These are phyloP conservation scores for Hydropsyche betteni DNA, from an alignment of 2,888 invertebrate genomes.

Conservation along the genomic window DNA sequence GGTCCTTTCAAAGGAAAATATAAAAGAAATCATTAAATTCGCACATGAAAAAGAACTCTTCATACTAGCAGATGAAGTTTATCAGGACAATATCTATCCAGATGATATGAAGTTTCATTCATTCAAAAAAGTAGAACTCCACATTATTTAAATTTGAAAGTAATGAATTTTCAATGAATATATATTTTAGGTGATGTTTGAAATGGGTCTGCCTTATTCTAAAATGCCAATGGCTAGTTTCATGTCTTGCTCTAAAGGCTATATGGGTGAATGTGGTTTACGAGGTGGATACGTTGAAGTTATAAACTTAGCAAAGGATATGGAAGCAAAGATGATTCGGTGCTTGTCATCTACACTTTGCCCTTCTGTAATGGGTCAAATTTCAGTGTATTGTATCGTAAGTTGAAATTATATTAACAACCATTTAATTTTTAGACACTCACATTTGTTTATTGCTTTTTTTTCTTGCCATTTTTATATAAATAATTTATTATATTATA, in stretches of 20 bases:
- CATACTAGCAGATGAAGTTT: slow-evolving; percentile 93
- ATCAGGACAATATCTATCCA: slow-evolving; percentile 96
- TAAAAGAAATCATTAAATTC: slow-evolving; percentile 91
- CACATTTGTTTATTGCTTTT: too few relatives aligned
- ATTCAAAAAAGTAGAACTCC: slow-evolving; percentile 82
- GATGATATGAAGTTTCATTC: slow-evolving; percentile 88
- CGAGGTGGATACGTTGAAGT: slow-evolving; percentile 96
- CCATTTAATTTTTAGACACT: background rate
- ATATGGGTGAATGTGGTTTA: slow-evolving; percentile 93
- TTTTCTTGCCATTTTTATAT: too few relatives aligned
- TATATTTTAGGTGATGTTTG: slow-evolving; percentile 72
- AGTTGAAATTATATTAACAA: slow-evolving; percentile 52
- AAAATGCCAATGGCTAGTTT: slow-evolving; percentile 92
- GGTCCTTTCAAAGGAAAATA: slow-evolving; percentile 89
- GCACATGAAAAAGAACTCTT: slow-evolving; percentile 86
- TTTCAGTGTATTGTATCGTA: slow-evolving; percentile 89
- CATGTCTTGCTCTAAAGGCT: slow-evolving; percentile 97
- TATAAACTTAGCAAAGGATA: slow-evolving; percentile 84
- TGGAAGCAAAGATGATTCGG: slow-evolving; percentile 83
- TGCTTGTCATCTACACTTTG: slow-evolving; percentile 94
- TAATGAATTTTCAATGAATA: slow-evolving; percentile 1
- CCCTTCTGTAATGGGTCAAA: slow-evolving; percentile 91
- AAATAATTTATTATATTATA: background rate
- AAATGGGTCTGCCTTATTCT: slow-evolving; percentile 88
- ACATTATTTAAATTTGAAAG: background rate